Percentiles rank a stretch among this genome's conserved stretches.
These are phyloP conservation scores for Mimumesa dahlbomi DNA, from an alignment of 2,888 invertebrate species.

Conservation along the genomic window DNA sequence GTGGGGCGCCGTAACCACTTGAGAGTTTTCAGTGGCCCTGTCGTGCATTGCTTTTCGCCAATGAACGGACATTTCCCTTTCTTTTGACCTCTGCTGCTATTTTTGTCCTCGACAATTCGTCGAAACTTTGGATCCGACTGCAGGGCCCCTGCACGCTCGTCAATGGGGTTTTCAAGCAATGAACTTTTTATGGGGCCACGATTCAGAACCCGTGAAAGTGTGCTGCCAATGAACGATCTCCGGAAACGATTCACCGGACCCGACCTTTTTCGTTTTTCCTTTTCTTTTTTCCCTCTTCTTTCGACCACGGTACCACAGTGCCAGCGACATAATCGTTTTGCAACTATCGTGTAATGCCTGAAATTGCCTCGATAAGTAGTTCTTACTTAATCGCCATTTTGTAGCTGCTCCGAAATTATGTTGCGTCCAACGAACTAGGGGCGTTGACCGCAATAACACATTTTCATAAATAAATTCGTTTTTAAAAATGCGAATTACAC, in stretches of 20 bases:
- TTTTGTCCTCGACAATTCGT: conserved; percentile 4
- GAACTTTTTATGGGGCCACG: too few relatives aligned
- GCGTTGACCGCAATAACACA: too few relatives aligned
- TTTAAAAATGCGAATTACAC: too few relatives aligned
- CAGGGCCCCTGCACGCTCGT: not conserved
- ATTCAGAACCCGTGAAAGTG: conserved; percentile 7
- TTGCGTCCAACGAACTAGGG: too few relatives aligned
- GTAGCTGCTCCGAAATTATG: too few relatives aligned
- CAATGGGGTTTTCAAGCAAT: not conserved
- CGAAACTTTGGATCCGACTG: not conserved
- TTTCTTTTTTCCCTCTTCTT: not conserved
- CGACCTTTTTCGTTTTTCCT: conserved; percentile 1
- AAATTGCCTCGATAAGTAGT: conserved; percentile 14
- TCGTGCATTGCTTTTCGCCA: conserved; percentile 42
- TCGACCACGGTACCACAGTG: not conserved
- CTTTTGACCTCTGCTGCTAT: conserved; percentile 17
- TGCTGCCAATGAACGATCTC: conserved; percentile 6
- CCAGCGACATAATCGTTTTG: conserved; percentile 3
- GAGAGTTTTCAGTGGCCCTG: conserved; percentile 13
- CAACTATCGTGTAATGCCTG: conserved; percentile 10
- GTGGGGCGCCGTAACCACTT: conserved; percentile 5
- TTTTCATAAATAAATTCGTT: too few relatives aligned
- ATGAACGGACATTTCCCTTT: conserved; percentile 41
- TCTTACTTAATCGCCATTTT: too few relatives aligned
- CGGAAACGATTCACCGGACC: conserved; percentile 3